Conservation (phyloP, 1,140 invertebrate genomes). For the Neodiprion virginianus region DNA sequence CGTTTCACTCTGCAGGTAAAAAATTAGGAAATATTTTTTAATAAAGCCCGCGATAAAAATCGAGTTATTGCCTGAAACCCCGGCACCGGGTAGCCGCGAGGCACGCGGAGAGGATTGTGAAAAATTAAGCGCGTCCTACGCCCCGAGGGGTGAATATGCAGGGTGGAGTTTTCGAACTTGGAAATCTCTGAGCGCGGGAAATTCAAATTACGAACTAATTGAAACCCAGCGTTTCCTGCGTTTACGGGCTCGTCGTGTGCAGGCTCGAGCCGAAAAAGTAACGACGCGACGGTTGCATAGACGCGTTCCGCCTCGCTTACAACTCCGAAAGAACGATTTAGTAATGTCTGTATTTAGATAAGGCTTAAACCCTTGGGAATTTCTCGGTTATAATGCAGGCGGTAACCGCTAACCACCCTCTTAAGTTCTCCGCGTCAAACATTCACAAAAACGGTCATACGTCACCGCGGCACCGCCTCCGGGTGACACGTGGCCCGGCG, state of each 20-base stretch:
- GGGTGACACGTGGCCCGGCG: not conserved
- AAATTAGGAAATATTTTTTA: conserved; percentile 53
- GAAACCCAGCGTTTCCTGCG: no score
- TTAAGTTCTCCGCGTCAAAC: conserved; percentile 4
- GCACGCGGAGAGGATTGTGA: no score
- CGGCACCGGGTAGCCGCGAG: no score
- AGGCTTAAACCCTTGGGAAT: conserved; percentile 3
- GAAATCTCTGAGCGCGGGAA: no score
- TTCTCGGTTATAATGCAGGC: not conserved
- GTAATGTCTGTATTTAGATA: conserved; percentile 1
- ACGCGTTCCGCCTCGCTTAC: not conserved
- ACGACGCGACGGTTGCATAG: no score
- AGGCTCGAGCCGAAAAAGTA: no score
- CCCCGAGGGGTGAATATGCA: not conserved
- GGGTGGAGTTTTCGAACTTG: no score
- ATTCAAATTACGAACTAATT: no score
- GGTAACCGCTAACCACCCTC: not conserved
- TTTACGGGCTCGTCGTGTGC: no score
- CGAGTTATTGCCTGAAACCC: conserved; percentile 4
- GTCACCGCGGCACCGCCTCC: not conserved
- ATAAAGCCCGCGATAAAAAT: conserved; percentile 42
- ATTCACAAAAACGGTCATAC: conserved; percentile 1
- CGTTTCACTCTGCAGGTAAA: conserved; percentile 2
- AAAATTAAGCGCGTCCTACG: not conserved
- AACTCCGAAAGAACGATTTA: not conserved